Conservation (phyloP, 2,113 vertebrate species). For the Rattus norvegicus region GRCr8 NC_086028.1:105749501-105750000, state of each 20-base stretch:
- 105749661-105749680: neutral
- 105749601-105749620: neutral
- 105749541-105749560: accelerated
- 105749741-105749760: neutral
- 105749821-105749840: neutral
- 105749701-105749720: neutral
- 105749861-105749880: neutral
- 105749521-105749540: accelerated
- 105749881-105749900: neutral
- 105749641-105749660: accelerated
- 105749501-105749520: neutral
- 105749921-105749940: neutral
- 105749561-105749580: neutral
- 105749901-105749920: neutral
- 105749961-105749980: neutral
- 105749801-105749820: neutral
- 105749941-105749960: neutral
- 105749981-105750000: neutral
- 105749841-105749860: too few species aligned
- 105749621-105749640: neutral
- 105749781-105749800: accelerated
- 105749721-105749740: neutral
- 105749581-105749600: neutral
- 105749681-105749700: neutral
- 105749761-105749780: accelerated